Percentiles rank a stretch among this genome's conserved stretches.
Evolutionary conservation across 2,113 vertebrate genomes (phyloP).

Genomic region (Nicator chloris): DNA sequence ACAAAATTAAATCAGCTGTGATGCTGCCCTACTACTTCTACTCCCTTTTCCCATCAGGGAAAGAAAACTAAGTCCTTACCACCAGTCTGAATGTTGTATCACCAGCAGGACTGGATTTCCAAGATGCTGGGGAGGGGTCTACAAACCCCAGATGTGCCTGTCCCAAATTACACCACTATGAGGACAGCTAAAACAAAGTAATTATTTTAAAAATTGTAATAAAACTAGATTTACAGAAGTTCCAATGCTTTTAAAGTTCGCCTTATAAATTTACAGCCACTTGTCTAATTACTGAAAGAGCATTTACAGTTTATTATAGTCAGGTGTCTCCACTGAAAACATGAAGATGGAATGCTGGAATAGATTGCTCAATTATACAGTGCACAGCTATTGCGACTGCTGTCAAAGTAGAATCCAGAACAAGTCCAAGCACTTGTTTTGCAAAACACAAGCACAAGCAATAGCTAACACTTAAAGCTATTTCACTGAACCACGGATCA

Average conservation of each 20-base stretch:
- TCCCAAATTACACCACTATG: not conserved
- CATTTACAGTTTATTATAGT: constrained; percentile 17
- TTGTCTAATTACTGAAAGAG: constrained; percentile 19
- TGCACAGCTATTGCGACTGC: not conserved
- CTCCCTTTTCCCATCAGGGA: not conserved
- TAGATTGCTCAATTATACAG: constrained; percentile 29
- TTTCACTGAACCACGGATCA: not conserved
- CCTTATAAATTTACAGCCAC: constrained; percentile 22
- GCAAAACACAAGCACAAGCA: not conserved
- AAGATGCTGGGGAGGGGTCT: not conserved
- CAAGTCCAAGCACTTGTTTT: not conserved
- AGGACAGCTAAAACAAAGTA: not conserved
- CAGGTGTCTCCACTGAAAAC: constrained; percentile 6
- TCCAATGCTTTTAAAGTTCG: not conserved
- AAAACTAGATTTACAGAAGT: not conserved
- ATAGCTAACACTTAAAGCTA: not conserved
- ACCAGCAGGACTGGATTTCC: not conserved
- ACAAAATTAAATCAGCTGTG: constrained; percentile 33
- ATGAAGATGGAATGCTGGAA: constrained; percentile 17
- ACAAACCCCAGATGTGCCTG: not conserved
- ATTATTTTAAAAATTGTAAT: not conserved
- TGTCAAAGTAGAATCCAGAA: constrained; percentile 7
- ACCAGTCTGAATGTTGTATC: not conserved
- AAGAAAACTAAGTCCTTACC: not conserved
- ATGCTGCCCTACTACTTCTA: not conserved